phyloP scores from a whole-genome alignment of 2,113 vertebrate species.

The Machaerirhynchus nigripectus region DNA sequence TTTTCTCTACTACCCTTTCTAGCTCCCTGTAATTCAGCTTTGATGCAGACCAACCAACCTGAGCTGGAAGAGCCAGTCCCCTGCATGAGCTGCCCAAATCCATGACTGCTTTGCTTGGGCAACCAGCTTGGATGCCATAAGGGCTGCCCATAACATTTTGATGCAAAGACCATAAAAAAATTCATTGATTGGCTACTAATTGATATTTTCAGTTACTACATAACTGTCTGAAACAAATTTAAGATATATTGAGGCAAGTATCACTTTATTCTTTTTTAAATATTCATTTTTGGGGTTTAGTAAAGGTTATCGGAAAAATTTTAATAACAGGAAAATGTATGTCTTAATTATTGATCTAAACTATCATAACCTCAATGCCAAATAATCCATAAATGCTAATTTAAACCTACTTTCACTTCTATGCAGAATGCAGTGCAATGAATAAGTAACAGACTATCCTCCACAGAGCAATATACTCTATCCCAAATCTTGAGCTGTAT shows the following conservation, averaged over 20 bases:
- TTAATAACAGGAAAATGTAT: background rate
- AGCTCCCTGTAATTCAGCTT: background rate
- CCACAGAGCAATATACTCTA: slow-evolving; percentile 26
- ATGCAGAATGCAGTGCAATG: background rate
- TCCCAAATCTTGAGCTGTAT: slow-evolving; percentile 43
- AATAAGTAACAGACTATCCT: slow-evolving; percentile 23
- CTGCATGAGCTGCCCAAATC: background rate
- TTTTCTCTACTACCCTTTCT: background rate
- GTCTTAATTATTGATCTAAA: slow-evolving; percentile 44
- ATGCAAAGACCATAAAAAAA: background rate
- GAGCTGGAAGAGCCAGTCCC: background rate
- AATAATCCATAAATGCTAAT: slow-evolving; percentile 54
- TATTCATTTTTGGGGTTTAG: background rate
- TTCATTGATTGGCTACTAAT: background rate
- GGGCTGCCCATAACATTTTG: background rate
- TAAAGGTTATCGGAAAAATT: background rate
- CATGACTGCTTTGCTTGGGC: fast-evolving
- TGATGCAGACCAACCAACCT: background rate
- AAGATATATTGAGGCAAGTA: background rate
- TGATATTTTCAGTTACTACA: background rate
- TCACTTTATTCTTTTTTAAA: background rate
- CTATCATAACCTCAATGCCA: slow-evolving; percentile 11
- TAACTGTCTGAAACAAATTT: background rate
- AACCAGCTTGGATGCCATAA: background rate
- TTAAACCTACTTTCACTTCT: slow-evolving; percentile 34